phyloP scores from a whole-genome alignment of 1,140 invertebrate species.

The Eriocheir sinensis region DNA sequence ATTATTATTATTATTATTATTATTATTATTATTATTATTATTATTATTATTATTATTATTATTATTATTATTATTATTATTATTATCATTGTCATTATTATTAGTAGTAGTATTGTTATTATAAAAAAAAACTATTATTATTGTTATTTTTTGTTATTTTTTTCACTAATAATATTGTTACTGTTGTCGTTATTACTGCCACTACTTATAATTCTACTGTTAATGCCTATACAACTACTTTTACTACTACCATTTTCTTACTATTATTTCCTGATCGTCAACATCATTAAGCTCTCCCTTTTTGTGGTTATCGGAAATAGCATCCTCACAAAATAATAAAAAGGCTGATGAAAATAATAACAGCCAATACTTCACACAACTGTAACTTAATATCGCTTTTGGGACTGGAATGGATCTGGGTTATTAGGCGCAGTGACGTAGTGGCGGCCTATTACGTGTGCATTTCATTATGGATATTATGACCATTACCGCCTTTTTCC shows the following conservation, averaged over 20 bases:
- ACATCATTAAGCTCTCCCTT: too few species aligned
- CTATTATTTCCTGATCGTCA: too few species aligned
- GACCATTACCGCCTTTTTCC: neutral
- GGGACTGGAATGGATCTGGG: neutral
- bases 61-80: neutral
- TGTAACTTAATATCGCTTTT: neutral
- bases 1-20: neutral
- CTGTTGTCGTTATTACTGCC: too few species aligned
- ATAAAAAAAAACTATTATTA: too few species aligned
- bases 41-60: neutral
- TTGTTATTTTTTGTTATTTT: too few species aligned
- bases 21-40: neutral
- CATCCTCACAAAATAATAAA: neutral
- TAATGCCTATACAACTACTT: too few species aligned
- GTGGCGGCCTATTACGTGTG: neutral
- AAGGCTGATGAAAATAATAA: neutral
- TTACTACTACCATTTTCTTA: too few species aligned
- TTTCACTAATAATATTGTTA: too few species aligned
- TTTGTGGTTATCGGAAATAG: neutral
- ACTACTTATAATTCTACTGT: too few species aligned
- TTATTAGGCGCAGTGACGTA: neutral
- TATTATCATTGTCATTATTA: too few species aligned
- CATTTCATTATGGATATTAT: slow-evolving; percentile 16
- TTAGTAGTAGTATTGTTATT: too few species aligned
- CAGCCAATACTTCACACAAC: neutral